A percentile compares a stretch with the other conserved stretches of the same genome.
Evolutionary conservation across 1,140 invertebrate genomes (phyloP).

Genomic region (Drosophila rufa): DNA sequence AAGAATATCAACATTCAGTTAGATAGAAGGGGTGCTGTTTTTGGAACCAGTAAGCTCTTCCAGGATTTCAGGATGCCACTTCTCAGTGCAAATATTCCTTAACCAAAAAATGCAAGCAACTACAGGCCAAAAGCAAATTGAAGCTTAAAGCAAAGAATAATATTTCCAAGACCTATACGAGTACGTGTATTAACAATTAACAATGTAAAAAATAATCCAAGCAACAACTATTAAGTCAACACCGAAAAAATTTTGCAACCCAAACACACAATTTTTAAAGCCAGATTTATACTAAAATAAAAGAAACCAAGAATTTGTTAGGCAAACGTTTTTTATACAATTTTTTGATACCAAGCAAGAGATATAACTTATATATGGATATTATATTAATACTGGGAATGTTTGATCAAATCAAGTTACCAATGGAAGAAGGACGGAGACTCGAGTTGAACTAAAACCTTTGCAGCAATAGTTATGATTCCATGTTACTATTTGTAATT

Average conservation of each 20-base stretch:
- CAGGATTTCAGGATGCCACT: background rate
- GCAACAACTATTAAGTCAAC: constrained; percentile 34
- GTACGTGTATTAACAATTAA: constrained; percentile 14
- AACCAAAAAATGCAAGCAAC: constrained; percentile 24
- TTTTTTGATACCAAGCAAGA: constrained; percentile 76
- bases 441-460: constrained; percentile 24
- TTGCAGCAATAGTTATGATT: background rate
- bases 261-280: constrained; percentile 70
- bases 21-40: background rate
- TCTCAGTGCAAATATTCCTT: constrained; percentile 16
- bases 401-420: constrained; percentile 32
- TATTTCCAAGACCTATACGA: constrained; percentile 28
- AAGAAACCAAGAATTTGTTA: constrained; percentile 69
- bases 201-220: constrained; percentile 24
- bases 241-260: constrained; percentile 48
- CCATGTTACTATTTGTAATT: background rate
- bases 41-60: background rate
- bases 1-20: background rate
- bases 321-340: constrained; percentile 78
- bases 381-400: constrained; percentile 51
- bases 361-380: constrained; percentile 65
- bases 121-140: constrained; percentile 50
- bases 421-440: background rate
- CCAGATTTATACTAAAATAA: constrained; percentile 63
- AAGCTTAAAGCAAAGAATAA: constrained; percentile 32